These are phyloP conservation scores for Athene cunicularia DNA, from an alignment of 2,113 vertebrate species.

Conservation along the genomic window DNA sequence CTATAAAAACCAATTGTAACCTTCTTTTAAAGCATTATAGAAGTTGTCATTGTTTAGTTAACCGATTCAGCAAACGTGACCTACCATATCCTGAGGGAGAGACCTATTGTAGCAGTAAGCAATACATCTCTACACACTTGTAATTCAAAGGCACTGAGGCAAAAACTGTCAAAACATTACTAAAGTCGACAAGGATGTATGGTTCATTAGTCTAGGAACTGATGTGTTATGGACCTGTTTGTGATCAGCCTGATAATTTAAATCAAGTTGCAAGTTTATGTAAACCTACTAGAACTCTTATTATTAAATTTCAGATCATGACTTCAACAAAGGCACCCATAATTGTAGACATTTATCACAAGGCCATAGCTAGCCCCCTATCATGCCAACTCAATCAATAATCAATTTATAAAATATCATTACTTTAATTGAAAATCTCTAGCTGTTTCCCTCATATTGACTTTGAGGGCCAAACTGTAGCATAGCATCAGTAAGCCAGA, in stretches of 20 bases:
- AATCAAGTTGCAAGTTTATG: slow-evolving; percentile 59
- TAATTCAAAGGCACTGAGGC: slow-evolving; percentile 74
- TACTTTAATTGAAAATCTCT: slow-evolving; percentile 24
- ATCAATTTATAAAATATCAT: slow-evolving; percentile 59
- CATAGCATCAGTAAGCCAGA: background rate
- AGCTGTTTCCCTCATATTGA: background rate
- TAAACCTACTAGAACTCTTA: slow-evolving; percentile 21
- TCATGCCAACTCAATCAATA: slow-evolving; percentile 33
- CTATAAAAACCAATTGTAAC: background rate
- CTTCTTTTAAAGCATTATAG: background rate
- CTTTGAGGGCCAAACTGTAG: background rate
- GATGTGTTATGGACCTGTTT: slow-evolving; percentile 65
- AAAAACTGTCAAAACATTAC: slow-evolving; percentile 78
- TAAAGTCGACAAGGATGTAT: slow-evolving; percentile 64
- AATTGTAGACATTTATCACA: slow-evolving; percentile 41
- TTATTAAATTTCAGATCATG: slow-evolving; percentile 60
- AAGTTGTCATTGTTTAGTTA: slow-evolving; percentile 56
- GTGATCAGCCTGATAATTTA: slow-evolving; percentile 74
- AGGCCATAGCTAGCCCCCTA: background rate
- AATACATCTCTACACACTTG: slow-evolving; percentile 52
- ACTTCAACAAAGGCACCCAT: background rate
- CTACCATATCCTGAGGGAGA: slow-evolving; percentile 49
- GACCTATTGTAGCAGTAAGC: slow-evolving; percentile 19
- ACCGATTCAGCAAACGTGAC: slow-evolving; percentile 61
- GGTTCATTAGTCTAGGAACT: slow-evolving; percentile 74